Conservation (phyloP, 2,888 invertebrate species). For the Phaonia tiefii region DNA sequence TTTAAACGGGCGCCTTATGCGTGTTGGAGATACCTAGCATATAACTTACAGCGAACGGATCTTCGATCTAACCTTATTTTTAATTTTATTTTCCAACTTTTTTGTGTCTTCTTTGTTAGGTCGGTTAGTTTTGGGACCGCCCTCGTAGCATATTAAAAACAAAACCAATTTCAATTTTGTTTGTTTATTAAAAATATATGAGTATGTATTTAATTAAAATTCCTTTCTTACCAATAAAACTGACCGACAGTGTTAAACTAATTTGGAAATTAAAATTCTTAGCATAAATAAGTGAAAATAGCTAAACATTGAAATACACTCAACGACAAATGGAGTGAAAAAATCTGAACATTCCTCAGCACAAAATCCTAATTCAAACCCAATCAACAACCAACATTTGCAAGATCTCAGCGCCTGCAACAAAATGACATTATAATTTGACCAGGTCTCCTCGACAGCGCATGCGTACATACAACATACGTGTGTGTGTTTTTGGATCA, state of each 20-base stretch:
- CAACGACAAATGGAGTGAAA: slow-evolving; percentile 35
- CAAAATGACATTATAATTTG: slow-evolving; percentile 50
- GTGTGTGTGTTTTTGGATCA: slow-evolving; percentile 40
- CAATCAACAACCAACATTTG: slow-evolving; percentile 1
- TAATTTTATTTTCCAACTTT: too few species aligned
- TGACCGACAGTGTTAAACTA: slow-evolving; percentile 54
- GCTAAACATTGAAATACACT: slow-evolving; percentile 63
- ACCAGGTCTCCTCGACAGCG: slow-evolving; percentile 12
- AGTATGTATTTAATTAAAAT: slow-evolving; percentile 66
- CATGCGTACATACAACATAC: slow-evolving; percentile 17
- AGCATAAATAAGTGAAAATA: slow-evolving; percentile 62
- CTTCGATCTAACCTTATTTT: too few species aligned
- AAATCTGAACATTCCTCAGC: slow-evolving; percentile 33
- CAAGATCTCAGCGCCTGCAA: slow-evolving; percentile 18
- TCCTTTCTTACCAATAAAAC: slow-evolving; percentile 43
- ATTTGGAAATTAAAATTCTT: slow-evolving; percentile 65
- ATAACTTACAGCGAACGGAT: too few species aligned
- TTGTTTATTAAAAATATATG: too few species aligned
- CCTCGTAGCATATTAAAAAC: too few species aligned
- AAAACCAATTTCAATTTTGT: background rate
- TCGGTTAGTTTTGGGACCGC: too few species aligned
- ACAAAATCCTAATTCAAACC: background rate
- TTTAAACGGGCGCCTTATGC: too few species aligned
- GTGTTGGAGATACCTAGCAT: too few species aligned
- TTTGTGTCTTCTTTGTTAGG: too few species aligned